Conservation (phyloP, 2,113 vertebrate species). For the Vicugna pacos region DNA sequence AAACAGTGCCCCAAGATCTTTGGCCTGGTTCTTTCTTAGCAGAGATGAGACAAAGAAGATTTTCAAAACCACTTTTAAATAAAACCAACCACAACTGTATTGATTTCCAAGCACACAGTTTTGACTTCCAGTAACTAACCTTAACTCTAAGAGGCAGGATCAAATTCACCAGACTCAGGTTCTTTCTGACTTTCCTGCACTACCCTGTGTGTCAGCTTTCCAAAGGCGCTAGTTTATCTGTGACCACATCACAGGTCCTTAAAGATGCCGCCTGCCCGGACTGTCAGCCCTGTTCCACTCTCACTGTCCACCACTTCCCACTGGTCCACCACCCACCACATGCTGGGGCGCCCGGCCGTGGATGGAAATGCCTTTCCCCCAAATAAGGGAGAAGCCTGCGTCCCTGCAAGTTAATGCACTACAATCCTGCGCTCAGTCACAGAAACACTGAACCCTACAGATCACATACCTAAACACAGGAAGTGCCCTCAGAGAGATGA, state of each 20-base stretch:
- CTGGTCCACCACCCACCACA: rapidly evolving
- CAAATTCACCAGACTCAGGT: not conserved
- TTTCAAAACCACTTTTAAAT: not conserved
- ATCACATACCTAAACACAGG: not conserved
- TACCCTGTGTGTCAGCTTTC: not conserved
- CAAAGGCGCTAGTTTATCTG: not conserved
- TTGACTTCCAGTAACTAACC: not conserved
- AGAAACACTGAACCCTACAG: not conserved
- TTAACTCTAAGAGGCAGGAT: not conserved
- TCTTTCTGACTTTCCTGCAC: not conserved
- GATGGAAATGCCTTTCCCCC: not conserved
- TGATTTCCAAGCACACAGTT: not conserved
- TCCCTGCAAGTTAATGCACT: not conserved
- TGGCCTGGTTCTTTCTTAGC: not conserved
- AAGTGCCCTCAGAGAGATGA: not conserved
- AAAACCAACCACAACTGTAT: not conserved
- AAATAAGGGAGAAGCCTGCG: not conserved
- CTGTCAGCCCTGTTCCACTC: not conserved
- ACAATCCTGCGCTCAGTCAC: not conserved
- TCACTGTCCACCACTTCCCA: not conserved
- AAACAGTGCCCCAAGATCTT: not conserved
- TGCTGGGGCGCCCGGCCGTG: not conserved
- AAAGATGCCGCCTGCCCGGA: not conserved
- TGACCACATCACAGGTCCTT: not conserved
- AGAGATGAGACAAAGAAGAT: not conserved